Percentiles rank a stretch among this genome's conserved stretches.
These are phyloP conservation scores for Gyrodactylus salaris DNA, from an alignment of 1,140 invertebrate species.

Conservation along the genomic window DNA sequence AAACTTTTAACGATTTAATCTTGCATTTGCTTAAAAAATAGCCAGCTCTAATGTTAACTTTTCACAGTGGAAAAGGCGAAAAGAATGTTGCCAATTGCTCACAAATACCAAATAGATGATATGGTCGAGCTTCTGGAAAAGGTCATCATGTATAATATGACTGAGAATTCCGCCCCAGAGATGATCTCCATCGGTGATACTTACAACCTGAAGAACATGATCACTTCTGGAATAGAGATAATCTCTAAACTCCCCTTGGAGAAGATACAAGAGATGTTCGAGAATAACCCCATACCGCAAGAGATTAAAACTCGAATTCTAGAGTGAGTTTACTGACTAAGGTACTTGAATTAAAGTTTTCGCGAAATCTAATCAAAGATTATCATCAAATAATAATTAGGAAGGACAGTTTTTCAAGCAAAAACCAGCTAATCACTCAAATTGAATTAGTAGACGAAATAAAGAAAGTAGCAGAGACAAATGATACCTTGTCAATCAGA, in stretches of 20 bases:
- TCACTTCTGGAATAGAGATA: not conserved
- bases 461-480: no score
- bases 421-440: no score
- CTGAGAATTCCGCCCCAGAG: not conserved
- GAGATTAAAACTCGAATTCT: not conserved
- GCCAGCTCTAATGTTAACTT: not conserved
- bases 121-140: not conserved
- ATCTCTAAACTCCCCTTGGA: not conserved
- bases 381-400: no score
- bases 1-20: no score
- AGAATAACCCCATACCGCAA: not conserved
- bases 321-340: not conserved
- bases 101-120: not conserved
- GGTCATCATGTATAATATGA: not conserved
- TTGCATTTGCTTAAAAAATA: not conserved
- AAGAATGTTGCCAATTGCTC: not conserved
- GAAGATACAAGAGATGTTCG: not conserved
- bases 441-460: no score
- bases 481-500: no score
- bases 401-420: no score
- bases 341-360: no score
- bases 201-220: not conserved
- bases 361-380: no score
- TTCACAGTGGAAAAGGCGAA: not conserved
- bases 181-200: not conserved